Evolutionary conservation across 2,888 invertebrate genomes (phyloP), one percentile per base, ranked within the genome.

Genomic region (Drosophila cognata): DNA sequence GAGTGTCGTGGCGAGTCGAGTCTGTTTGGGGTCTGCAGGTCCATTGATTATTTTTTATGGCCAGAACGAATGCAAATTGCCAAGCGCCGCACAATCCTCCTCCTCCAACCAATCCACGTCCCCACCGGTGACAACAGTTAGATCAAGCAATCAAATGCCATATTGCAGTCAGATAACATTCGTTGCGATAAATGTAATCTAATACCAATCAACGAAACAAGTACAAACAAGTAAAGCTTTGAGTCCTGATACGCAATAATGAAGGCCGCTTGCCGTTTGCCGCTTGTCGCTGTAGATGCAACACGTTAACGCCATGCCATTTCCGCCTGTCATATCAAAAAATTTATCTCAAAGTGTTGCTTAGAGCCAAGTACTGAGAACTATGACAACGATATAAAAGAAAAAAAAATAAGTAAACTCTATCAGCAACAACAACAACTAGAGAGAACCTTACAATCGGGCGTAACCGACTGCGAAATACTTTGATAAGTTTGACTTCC

Each of bases 261-360:
- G 38, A 52, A 36, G 48, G 31, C 36, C 63, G 61, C 57, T 70
- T 35, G 25, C 6, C 61, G 65, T 10, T 11, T 2, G 33, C 33
- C 10, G 33, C 57, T 70, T 35, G 35, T 6, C 61, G 63, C 81
- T 72, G 75, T 71, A 75, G 64, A 71, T 72, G 76, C 82, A 85
- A 85, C 90, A 80, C 78, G 88, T 90, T 90, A 90, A 81, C 90
- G 87, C 88, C 77, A 86, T 88, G 90, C 84, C 82, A 86, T 90
- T 91, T 91, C 91, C 91, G 91, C 82, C 84, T 91, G 91, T 91
- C 91, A 88, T 90, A 91, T 91, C 90, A 87, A 84, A 88, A 84
- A 88, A 91, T 91, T 85, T 91, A 91, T 91, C 91, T 88, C 75
- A 82, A 82, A 86, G 80, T 73, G 76, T 83, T 76, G 77, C 73